A percentile compares a stretch with the other conserved stretches of the same genome.
These are phyloP conservation scores for Macropis europaea DNA, from an alignment of 2,888 invertebrate genomes.

Conservation along the genomic window DNA sequence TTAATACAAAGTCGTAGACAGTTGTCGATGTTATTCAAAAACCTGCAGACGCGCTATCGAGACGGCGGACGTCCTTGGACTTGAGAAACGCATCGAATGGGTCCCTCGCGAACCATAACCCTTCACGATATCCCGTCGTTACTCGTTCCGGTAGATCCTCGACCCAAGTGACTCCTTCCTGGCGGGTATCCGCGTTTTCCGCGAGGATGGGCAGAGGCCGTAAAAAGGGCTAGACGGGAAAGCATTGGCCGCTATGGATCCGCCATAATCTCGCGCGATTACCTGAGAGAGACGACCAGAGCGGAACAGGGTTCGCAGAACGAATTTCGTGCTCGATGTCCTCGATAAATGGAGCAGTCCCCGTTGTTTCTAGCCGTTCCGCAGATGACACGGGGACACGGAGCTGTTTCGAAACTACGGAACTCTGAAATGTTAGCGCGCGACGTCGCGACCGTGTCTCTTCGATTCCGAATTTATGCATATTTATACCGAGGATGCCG, in stretches of 20 bases:
- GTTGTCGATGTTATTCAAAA: not conserved
- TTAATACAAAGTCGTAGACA: too few relatives aligned
- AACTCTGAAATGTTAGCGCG: too few relatives aligned
- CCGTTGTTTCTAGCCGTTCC: too few relatives aligned
- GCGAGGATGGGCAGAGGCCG: constrained; percentile 1
- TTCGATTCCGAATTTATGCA: too few relatives aligned
- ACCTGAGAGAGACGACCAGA: not conserved
- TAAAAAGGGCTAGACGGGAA: constrained; percentile 17
- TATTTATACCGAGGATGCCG: not conserved
- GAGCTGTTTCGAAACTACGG: too few relatives aligned
- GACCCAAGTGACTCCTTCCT: not conserved
- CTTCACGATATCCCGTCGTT: not conserved
- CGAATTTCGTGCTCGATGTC: not conserved
- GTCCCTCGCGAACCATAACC: constrained; percentile 22
- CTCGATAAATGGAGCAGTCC: not conserved
- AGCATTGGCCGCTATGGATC: not conserved
- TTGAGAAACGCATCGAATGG: constrained; percentile 4
- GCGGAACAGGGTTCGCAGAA: not conserved
- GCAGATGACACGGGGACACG: too few relatives aligned
- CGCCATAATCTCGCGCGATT: constrained; percentile 5
- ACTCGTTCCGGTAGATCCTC: not conserved
- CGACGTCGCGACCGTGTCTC: too few relatives aligned
- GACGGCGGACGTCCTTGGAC: constrained; percentile 24
- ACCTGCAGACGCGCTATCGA: not conserved
- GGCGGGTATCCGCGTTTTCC: constrained; percentile 1